Evolutionary conservation across 2,888 invertebrate genomes (phyloP).

Genomic region (Protophormia terraenovae): DNA sequence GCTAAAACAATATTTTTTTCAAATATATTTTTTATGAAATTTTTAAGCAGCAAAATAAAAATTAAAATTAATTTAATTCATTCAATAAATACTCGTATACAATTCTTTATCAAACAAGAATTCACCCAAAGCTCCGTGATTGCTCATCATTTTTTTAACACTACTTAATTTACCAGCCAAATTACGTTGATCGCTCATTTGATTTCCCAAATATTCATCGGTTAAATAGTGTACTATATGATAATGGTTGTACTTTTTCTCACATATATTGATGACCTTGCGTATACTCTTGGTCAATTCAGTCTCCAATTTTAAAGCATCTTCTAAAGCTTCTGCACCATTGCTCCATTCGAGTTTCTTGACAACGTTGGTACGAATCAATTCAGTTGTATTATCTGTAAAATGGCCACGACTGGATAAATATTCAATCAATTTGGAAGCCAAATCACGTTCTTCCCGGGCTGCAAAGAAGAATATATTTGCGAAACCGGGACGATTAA

Average conservation of each 20-base stretch:
- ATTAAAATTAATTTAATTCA: no score
- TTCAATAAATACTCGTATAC: no score
- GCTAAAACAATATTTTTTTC: no score
- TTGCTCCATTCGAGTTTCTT: slow-evolving; percentile 78
- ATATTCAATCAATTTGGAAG: slow-evolving; percentile 93
- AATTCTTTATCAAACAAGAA: slow-evolving; percentile 89
- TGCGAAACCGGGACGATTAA: slow-evolving; percentile 93
- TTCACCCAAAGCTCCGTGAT: slow-evolving; percentile 88
- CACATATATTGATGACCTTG: slow-evolving; percentile 87
- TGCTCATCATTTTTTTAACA: slow-evolving; percentile 86
- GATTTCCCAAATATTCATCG: slow-evolving; percentile 90
- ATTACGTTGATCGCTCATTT: slow-evolving; percentile 92
- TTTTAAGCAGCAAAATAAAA: no score
- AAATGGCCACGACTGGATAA: slow-evolving; percentile 92
- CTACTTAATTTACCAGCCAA: slow-evolving; percentile 91
- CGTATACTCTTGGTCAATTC: slow-evolving; percentile 89
- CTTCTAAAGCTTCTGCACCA: slow-evolving; percentile 87
- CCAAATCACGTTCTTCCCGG: slow-evolving; percentile 93
- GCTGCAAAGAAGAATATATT: slow-evolving; percentile 93
- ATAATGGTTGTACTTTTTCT: slow-evolving; percentile 85
- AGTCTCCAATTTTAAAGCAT: slow-evolving; percentile 90
- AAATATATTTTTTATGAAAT: no score
- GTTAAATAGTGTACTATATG: slow-evolving; percentile 90
- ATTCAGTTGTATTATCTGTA: slow-evolving; percentile 78
- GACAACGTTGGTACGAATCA: slow-evolving; percentile 81